phyloP scores from a whole-genome alignment of 1,140 invertebrate genomes.

The Lepidostoma basale region DNA sequence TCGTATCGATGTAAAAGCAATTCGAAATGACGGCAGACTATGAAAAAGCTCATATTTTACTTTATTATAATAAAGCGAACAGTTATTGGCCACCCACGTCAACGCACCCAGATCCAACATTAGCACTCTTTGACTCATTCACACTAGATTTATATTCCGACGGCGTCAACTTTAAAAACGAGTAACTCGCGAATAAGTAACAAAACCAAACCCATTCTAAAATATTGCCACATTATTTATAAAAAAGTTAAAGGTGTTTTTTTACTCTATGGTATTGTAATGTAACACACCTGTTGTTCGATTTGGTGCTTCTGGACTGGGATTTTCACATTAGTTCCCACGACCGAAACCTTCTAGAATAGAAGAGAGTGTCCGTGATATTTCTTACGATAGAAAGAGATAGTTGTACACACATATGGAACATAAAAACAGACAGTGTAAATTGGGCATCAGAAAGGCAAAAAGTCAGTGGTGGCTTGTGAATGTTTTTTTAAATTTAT shows the following conservation, averaged over 20 bases:
- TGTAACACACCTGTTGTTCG: neutral
- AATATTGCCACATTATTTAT: neutral
- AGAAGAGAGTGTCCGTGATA: neutral
- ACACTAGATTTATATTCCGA: slow-evolving; percentile 5
- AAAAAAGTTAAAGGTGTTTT: neutral
- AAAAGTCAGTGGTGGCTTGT: too few relatives aligned
- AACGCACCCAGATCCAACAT: slow-evolving; percentile 36
- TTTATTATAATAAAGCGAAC: slow-evolving; percentile 38
- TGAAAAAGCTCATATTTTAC: slow-evolving; percentile 34
- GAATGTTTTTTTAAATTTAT: too few relatives aligned
- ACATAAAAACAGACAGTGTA: slow-evolving; percentile 16
- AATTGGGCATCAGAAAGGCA: neutral
- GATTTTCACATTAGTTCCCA: slow-evolving; percentile 38
- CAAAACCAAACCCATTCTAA: neutral
- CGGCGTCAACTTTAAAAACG: neutral
- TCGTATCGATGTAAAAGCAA: too few relatives aligned
- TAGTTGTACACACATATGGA: neutral
- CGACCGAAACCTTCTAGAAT: slow-evolving; percentile 38
- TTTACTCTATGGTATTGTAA: neutral
- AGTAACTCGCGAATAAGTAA: neutral
- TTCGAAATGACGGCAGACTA: slow-evolving; percentile 21
- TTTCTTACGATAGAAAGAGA: slow-evolving; percentile 20
- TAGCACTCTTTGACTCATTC: slow-evolving; percentile 31
- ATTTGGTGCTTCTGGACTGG: neutral
- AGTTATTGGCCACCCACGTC: slow-evolving; percentile 42